Conservation (phyloP, 2,888 invertebrate species). For the Stenchaetothrips biformis region DNA sequence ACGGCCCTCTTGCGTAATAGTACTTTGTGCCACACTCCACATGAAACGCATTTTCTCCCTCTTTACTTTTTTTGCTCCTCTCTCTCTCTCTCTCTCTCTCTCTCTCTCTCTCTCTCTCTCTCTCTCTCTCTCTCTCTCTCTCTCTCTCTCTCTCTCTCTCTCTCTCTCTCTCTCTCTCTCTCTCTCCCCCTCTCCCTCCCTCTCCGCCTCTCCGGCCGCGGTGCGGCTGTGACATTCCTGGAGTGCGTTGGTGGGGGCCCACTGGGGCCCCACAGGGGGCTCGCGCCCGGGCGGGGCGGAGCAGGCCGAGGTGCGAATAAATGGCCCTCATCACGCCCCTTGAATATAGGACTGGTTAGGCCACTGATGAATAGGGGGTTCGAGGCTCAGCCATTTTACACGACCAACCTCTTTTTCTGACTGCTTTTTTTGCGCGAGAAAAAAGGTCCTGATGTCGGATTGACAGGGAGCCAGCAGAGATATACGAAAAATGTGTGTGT, state of each 20-base stretch:
- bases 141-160: background rate
- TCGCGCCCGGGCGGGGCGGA: background rate
- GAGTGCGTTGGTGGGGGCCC: background rate
- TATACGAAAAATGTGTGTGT: too few relatives aligned
- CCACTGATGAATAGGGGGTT: slow-evolving; percentile 13
- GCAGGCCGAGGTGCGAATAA: slow-evolving; percentile 11
- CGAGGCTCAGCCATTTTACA: background rate
- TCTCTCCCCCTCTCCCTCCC: background rate
- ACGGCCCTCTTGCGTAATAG: background rate
- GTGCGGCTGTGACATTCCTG: slow-evolving; percentile 20
- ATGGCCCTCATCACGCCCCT: slow-evolving; percentile 20
- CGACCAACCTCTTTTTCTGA: too few relatives aligned
- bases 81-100: background rate
- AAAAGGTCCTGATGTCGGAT: too few relatives aligned
- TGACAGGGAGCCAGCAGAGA: too few relatives aligned
- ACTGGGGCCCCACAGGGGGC: too few relatives aligned
- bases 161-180: background rate
- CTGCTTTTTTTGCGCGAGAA: too few relatives aligned
- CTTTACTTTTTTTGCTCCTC: background rate
- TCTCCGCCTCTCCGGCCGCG: background rate
- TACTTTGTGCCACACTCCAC: slow-evolving; percentile 20
- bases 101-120: slow-evolving; percentile 5
- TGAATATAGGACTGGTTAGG: slow-evolving; percentile 21
- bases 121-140: background rate
- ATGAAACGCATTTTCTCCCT: slow-evolving; percentile 19